Evolutionary conservation across 2,888 invertebrate species (phyloP).

Genomic region (Xestoiulus laeticollis): DNA sequence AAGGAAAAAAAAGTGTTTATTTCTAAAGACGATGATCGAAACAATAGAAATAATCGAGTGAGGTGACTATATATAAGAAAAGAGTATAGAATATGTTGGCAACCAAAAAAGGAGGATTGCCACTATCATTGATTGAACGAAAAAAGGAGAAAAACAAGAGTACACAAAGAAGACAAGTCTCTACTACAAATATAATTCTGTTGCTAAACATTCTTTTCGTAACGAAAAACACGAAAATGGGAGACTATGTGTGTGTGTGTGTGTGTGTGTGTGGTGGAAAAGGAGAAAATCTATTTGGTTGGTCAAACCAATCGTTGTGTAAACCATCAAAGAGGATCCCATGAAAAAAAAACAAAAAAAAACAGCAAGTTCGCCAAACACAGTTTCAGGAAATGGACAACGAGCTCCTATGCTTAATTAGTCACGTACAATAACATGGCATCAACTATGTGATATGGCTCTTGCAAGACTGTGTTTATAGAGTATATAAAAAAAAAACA

Average conservation of each 20-base stretch:
- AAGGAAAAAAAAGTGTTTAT: background rate
- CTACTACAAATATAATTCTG: constrained; percentile 29
- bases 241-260: too few relatives aligned
- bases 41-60: constrained; percentile 37
- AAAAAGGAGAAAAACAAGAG: background rate
- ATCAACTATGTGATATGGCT: background rate
- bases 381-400: constrained; percentile 12
- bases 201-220: constrained; percentile 9
- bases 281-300: constrained; percentile 5
- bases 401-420: background rate
- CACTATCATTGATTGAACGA: constrained; percentile 10
- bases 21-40: constrained; percentile 1
- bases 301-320: constrained; percentile 1
- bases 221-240: constrained; percentile 17
- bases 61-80: background rate
- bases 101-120: background rate
- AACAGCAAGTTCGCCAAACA: background rate
- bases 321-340: constrained; percentile 13
- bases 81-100: background rate
- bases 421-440: background rate
- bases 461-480: background rate
- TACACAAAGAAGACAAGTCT: background rate
- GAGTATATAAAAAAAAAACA: too few relatives aligned
- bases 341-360: too few relatives aligned
- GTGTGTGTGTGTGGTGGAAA: background rate